Evolutionary conservation across 2,888 invertebrate species (phyloP), one percentile per base, ranked within the genome.

Genomic region (Phytoseiulus persimilis): DNA sequence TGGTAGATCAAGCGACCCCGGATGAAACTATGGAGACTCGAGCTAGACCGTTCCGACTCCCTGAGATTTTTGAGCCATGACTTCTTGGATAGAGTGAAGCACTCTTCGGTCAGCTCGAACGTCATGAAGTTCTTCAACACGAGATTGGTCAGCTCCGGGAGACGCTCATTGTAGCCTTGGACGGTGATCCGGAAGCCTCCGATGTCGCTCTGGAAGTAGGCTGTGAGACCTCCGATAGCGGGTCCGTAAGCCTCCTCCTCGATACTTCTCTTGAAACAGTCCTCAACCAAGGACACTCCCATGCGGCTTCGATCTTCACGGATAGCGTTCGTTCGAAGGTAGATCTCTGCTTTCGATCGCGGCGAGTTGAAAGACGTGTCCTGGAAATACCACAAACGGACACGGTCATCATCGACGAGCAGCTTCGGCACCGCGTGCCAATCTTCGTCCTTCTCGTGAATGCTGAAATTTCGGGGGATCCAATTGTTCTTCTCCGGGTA

Each of bases 151-250:
- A 87, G 23, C 14, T 87, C 87, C 0, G 87, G 87, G 28, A 87
- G 87, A 6, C 87, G 32, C 45, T 87, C 87, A 18, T 87, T 87
- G 33, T 87, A 87, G 6, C 87, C 87, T 33, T 87, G 87, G 9
- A 87, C 87, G 11, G 87, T 87, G 33, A 87, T 45, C 6, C 87
- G 87, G 87, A 87, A 87, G 6, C 87, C 87, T 33, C 87, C 87
- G n/a, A 87, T 87, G 32, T 87, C 87, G 18, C 87, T 87, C 87
- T 87, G 87, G 87, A 87, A 87, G 87, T 87, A 87, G 32, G 87
- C 87, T 28, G 87, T 45, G 11, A 87, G 87, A 32, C 87, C 87
- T 9, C 87, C 87, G 5, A 87, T 45, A 18, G 87, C 87, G 6
- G 87, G 87, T 32, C 87, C 87, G 33, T 87, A 87, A 11, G 87